A percentile compares a stretch with the other conserved stretches of the same genome.
phyloP scores from a whole-genome alignment of 2,888 invertebrate species.

The Sinotaia quadrata region DNA sequence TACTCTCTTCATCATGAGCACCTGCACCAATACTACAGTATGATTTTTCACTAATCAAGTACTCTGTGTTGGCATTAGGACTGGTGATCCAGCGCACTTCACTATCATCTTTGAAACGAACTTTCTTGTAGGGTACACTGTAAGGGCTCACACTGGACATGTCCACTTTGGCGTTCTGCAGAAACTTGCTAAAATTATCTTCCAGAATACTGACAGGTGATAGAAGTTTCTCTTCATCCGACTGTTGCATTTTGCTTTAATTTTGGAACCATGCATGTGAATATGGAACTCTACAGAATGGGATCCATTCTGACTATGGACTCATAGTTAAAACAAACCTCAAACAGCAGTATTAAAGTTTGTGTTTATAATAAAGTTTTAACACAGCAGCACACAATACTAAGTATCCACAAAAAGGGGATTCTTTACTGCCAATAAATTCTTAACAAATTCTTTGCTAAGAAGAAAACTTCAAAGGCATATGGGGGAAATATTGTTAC shows the following conservation, averaged over 20 bases:
- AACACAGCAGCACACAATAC: no score
- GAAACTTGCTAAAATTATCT: constrained; percentile 16
- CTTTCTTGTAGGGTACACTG: constrained; percentile 1
- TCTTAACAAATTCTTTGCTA: no score
- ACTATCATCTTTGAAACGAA: constrained; percentile 21
- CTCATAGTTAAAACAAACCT: no score
- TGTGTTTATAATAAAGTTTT: no score
- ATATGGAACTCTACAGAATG: no score
- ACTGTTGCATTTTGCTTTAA: constrained; percentile 1
- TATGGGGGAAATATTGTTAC: no score
- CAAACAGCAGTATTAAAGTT: no score
- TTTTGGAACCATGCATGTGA: no score
- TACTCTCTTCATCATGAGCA: constrained; percentile 11
- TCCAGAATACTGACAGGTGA: constrained; percentile 20
- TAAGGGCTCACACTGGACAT: neutral
- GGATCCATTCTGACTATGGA: no score
- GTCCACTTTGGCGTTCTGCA: constrained; percentile 7
- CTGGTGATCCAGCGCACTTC: constrained; percentile 23
- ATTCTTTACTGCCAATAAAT: no score
- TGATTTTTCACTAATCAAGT: neutral
- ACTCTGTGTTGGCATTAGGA: constrained; percentile 26
- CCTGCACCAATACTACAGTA: neutral
- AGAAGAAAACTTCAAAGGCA: no score
- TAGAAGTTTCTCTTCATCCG: constrained; percentile 4
- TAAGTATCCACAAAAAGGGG: no score